Evolutionary conservation across 2,888 invertebrate species (phyloP), one percentile per base, ranked within the genome.

Genomic region (Acronicta psi): DNA sequence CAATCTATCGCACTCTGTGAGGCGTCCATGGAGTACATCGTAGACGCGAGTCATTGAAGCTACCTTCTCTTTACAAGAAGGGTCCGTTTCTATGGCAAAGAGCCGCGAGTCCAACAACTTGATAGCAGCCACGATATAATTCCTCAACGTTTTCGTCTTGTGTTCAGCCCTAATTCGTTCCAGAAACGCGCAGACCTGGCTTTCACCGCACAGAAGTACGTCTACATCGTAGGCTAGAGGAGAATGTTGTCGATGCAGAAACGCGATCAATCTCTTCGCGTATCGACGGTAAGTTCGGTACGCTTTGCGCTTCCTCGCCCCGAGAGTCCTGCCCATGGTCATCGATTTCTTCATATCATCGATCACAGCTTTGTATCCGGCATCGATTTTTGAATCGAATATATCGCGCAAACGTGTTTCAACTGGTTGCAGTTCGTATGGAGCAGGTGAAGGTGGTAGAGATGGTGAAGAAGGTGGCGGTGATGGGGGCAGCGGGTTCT

Each of bases 271-370:
- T 41, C 94, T 83, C 64, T 94, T 94, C 0, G 94, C 94, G 61
- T 94, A 94, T 1, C 94, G 85, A 16, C 94, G 81, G 79, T 94
- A 94, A 0, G 94, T 94, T 25, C 94, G 81, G 51, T 94, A 94
- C 0, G 89, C 91, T 84, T 94, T 94, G 41, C 94, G 88, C 69
- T 94, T 94, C 44, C 91, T 85, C 0, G 94, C 79, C 6, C 94
- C 92, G 0, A 94, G 83, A 1, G 92, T 91, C 44, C 94, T 85
- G 0, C 94, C 94, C 91, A 93, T 92, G 0, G 91, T 91, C 94
- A 94, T 94, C 0, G 94, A 93, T 70, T 94, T 94, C 71, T 94
- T 94, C 94, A 94, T 94, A 23, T 94, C 94, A 69, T 94, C 94
- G 14, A 94, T 94, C 0, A 94, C 93, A 2, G 94, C 93, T 85